phyloP scores from a whole-genome alignment of 2,888 invertebrate species.

The Spodoptera exigua region DNA sequence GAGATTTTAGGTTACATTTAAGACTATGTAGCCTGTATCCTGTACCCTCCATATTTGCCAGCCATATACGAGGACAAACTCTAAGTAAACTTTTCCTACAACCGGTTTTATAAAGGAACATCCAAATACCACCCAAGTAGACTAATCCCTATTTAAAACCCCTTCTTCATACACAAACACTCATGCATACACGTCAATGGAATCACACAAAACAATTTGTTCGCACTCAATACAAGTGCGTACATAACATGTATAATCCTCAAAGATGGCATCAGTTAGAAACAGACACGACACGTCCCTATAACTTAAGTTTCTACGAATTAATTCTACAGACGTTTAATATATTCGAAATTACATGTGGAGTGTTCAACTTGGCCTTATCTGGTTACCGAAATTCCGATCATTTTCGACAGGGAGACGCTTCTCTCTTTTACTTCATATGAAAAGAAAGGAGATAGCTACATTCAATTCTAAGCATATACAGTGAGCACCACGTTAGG shows the following conservation, averaged over 20 bases:
- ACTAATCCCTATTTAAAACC: no score
- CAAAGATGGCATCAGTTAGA: slow-evolving; percentile 19
- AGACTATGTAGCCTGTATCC: no score
- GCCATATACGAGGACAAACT: no score
- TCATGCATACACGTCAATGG: no score
- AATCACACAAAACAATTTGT: slow-evolving; percentile 6
- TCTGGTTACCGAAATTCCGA: slow-evolving; percentile 55
- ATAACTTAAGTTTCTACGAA: slow-evolving; percentile 47
- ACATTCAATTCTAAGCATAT: slow-evolving; percentile 28
- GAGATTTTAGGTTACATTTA: no score
- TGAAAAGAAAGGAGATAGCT: slow-evolving; percentile 34
- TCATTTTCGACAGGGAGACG: slow-evolving; percentile 33
- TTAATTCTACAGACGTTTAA: slow-evolving; percentile 55
- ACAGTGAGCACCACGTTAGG: slow-evolving; percentile 11
- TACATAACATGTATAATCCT: slow-evolving; percentile 27
- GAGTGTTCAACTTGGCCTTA: slow-evolving; percentile 53
- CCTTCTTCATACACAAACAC: no score
- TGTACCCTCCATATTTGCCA: no score
- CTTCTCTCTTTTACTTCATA: slow-evolving; percentile 27
- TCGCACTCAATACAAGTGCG: slow-evolving; percentile 2
- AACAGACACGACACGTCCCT: slow-evolving; percentile 38
- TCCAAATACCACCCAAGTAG: no score
- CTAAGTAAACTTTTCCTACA: no score
- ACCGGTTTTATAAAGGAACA: no score
- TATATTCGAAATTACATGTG: slow-evolving; percentile 53